Evolutionary conservation across 2,888 invertebrate genomes (phyloP).

Genomic region (Diarsia mendica): DNA sequence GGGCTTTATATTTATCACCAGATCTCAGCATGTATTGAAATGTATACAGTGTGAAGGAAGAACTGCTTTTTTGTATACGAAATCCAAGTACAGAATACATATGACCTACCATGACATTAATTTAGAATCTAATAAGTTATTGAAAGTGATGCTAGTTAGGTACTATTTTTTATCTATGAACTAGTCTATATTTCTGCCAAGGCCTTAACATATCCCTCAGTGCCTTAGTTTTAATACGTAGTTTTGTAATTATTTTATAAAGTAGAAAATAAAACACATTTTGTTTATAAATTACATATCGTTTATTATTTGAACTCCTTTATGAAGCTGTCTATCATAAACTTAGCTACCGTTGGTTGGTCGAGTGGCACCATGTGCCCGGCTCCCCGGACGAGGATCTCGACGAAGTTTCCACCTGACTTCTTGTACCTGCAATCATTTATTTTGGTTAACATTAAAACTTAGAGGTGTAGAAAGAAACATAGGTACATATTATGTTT

Average conservation of each 20-base stretch:
- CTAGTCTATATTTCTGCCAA: conserved; percentile 44
- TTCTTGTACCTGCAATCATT: conserved; percentile 80
- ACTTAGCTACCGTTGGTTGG: conserved; percentile 82
- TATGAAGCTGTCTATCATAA: conserved; percentile 72
- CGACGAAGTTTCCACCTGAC: conserved; percentile 86
- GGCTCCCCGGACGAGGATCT: conserved; percentile 87
- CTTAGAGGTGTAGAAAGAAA: too few species aligned
- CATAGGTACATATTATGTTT: too few species aligned
- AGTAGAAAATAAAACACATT: conserved; percentile 42
- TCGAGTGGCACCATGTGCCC: conserved; percentile 91
- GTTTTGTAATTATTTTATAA: conserved; percentile 36
- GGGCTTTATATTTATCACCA: conserved; percentile 1
- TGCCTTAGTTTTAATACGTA: conserved; percentile 47
- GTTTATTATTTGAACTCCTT: conserved; percentile 69
- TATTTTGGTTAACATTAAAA: not conserved
- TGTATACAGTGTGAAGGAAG: conserved; percentile 15
- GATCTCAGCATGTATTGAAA: conserved; percentile 49
- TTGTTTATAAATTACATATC: conserved; percentile 16
- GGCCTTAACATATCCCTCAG: conserved; percentile 44
- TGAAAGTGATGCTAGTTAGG: not conserved
- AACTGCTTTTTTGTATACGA: not conserved
- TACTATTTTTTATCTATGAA: not conserved
- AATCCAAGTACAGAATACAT: conserved; percentile 11
- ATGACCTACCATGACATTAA: conserved; percentile 6
- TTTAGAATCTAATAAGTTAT: conserved; percentile 26